phyloP scores from a whole-genome alignment of 2,888 invertebrate genomes.

The Anthoptus insignis region DNA sequence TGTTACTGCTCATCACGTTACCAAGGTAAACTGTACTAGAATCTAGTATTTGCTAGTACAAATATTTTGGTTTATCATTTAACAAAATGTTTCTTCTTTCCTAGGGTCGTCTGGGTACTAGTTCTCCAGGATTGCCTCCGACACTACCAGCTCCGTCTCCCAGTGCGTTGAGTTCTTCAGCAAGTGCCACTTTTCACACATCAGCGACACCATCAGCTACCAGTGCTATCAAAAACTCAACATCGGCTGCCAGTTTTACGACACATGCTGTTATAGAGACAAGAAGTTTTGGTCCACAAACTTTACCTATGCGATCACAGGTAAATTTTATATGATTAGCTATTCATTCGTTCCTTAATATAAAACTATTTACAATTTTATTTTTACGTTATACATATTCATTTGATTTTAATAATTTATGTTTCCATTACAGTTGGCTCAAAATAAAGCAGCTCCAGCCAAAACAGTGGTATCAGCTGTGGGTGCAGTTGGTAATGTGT shows the following conservation, averaged over 20 bases:
- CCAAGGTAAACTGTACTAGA: constrained; percentile 73
- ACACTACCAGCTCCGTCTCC: constrained; percentile 91
- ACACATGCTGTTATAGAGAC: constrained; percentile 81
- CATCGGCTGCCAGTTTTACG: constrained; percentile 87
- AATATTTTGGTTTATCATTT: no score
- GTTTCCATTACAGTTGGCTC: constrained; percentile 62
- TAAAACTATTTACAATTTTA: no score
- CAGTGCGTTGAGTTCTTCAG: constrained; percentile 87
- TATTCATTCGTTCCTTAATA: no score
- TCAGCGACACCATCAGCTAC: constrained; percentile 67
- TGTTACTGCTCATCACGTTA: constrained; percentile 80
- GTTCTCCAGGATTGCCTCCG: constrained; percentile 90
- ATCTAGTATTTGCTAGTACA: no score
- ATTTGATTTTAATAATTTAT: no score
- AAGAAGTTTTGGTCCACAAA: constrained; percentile 82
- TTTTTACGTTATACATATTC: no score
- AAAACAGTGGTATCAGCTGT: constrained; percentile 80
- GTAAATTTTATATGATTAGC: constrained; percentile 59
- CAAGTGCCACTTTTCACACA: constrained; percentile 88
- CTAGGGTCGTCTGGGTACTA: constrained; percentile 77
- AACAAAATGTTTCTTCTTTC: not conserved
- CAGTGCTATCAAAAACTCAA: constrained; percentile 85
- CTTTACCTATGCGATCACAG: constrained; percentile 81
- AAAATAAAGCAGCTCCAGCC: constrained; percentile 79
- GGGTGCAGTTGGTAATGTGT: constrained; percentile 90